phyloP scores from a whole-genome alignment of 2,888 invertebrate genomes.

The Eilema depressum region DNA sequence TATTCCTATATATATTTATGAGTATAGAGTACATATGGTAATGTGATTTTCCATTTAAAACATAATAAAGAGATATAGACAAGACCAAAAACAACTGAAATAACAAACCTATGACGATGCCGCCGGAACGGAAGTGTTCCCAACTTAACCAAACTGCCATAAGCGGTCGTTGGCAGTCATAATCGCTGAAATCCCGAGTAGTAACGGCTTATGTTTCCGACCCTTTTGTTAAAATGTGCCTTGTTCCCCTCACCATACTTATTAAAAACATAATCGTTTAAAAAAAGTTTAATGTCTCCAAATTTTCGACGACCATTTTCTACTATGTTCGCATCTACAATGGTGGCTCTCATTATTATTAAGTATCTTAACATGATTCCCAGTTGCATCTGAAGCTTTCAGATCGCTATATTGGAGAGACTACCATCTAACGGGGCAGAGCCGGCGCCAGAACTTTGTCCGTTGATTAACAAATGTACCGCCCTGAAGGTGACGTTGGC shows the following conservation, averaged over 20 bases:
- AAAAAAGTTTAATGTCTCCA: background rate
- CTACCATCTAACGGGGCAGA: no score
- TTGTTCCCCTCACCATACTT: constrained; percentile 18
- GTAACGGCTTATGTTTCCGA: constrained; percentile 51
- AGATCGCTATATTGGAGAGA: no score
- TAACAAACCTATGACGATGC: constrained; percentile 30
- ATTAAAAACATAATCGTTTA: constrained; percentile 39
- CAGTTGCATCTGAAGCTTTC: no score
- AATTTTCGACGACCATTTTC: constrained; percentile 4
- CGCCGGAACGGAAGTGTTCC: constrained; percentile 33
- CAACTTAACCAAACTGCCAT: constrained; percentile 28
- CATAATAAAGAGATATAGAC: background rate
- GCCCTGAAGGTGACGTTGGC: no score
- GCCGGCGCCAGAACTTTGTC: no score
- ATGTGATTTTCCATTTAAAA: background rate
- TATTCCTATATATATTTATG: no score
- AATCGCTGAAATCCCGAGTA: constrained; percentile 42
- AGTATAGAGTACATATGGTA: background rate
- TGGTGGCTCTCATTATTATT: no score
- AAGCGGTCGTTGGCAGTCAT: constrained; percentile 39
- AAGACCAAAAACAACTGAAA: background rate
- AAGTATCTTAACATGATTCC: no score
- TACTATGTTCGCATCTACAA: background rate
- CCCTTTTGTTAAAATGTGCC: constrained; percentile 38
- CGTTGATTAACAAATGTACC: no score